Evolutionary conservation across 2,888 invertebrate species (phyloP).

Genomic region (Fragum whitleyi): DNA sequence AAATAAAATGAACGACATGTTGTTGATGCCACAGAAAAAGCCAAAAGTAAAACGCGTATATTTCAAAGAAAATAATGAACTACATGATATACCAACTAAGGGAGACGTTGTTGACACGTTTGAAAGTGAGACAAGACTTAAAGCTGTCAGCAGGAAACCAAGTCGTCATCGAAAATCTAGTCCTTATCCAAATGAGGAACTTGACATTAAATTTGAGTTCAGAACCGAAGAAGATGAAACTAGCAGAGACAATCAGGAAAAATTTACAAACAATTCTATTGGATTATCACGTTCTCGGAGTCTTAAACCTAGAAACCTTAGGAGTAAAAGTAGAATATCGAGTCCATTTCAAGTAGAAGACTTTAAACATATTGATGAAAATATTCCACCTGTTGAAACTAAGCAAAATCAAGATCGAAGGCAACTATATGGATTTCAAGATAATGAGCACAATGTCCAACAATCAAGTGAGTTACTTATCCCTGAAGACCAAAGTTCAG

Average conservation of each 20-base stretch:
- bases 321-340: background rate
- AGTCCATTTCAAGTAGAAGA: background rate
- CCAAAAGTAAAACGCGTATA: constrained; percentile 8
- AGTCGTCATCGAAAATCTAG: constrained; percentile 19
- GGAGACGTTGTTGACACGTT: background rate
- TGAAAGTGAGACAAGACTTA: background rate
- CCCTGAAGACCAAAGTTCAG: background rate
- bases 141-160: background rate
- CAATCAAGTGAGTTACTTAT: background rate
- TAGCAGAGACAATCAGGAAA: background rate
- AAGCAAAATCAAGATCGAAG: too few relatives aligned
- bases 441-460: background rate
- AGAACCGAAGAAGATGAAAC: background rate
- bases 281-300: background rate
- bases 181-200: constrained; percentile 12
- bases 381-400: background rate
- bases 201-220: constrained; percentile 5
- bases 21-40: constrained; percentile 5
- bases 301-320: background rate
- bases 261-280: background rate
- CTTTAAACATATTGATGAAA: background rate
- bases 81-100: background rate
- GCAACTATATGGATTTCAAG: background rate
- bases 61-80: constrained; percentile 15
- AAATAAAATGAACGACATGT: constrained; percentile 38